These are phyloP conservation scores for Corythaixoides concolor DNA, from an alignment of 2,113 vertebrate species.

Conservation along the genomic window DNA sequence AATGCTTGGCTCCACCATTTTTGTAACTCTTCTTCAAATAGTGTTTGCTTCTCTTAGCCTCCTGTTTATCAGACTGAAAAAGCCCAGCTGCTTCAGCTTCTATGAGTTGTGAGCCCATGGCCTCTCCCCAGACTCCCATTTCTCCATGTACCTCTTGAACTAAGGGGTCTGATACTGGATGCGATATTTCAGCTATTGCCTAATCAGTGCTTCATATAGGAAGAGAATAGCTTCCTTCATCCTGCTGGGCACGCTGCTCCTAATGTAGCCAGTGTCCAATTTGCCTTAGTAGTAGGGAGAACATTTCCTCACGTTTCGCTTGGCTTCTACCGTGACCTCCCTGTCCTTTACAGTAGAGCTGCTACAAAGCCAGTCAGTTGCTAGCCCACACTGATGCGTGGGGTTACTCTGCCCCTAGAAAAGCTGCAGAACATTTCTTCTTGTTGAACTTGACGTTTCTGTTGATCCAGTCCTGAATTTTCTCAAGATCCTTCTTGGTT, in stretches of 20 bases:
- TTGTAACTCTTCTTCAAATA: neutral
- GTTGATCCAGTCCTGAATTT: neutral
- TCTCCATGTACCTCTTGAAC: neutral
- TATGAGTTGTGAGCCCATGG: neutral
- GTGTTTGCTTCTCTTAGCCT: neutral
- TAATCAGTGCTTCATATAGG: neutral
- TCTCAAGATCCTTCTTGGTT: neutral
- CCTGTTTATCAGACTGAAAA: neutral
- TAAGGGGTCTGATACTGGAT: neutral
- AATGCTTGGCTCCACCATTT: neutral
- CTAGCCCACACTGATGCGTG: neutral
- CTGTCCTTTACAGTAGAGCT: neutral
- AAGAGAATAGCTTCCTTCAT: neutral
- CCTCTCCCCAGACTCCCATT: neutral
- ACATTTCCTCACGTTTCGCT: accelerated
- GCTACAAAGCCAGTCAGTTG: neutral
- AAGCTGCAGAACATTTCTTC: neutral
- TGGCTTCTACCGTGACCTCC: neutral
- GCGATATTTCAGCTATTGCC: neutral
- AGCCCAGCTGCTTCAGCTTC: neutral
- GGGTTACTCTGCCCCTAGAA: neutral
- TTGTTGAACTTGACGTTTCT: neutral
- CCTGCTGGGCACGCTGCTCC: neutral
- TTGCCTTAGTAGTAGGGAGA: neutral
- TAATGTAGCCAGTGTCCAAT: accelerated